phyloP scores from a whole-genome alignment of 2,797 vertebrate species.

The Hirundo rustica region DNA sequence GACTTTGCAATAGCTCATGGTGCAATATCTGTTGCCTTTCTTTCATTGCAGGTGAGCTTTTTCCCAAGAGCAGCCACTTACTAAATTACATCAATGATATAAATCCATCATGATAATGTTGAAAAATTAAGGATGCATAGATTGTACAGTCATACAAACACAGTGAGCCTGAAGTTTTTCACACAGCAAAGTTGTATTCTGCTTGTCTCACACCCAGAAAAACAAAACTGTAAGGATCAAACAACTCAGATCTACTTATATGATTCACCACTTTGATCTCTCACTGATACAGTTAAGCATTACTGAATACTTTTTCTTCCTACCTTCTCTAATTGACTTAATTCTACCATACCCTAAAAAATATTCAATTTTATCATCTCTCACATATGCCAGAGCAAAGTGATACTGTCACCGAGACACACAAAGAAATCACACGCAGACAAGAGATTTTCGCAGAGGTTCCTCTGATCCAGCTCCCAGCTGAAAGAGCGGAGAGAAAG shows the following conservation, averaged over 20 bases:
- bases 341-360: neutral
- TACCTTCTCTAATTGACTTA: neutral
- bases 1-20: neutral
- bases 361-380: neutral
- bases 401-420: no score
- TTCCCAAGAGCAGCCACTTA: neutral
- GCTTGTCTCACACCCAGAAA: neutral
- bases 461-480: no score
- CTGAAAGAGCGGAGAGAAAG: no score
- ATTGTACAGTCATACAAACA: neutral
- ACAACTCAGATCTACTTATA: neutral
- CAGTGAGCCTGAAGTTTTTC: neutral
- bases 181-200: neutral
- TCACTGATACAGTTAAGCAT: neutral
- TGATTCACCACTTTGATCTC: neutral
- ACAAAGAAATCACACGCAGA: no score
- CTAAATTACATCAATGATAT: neutral
- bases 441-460: no score
- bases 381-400: neutral
- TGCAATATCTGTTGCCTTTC: neutral
- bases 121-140: neutral
- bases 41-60: neutral
- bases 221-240: neutral
- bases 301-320: neutral
- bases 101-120: neutral